Base-by-base conservation (phyloP, 2,113 vertebrate genomes). In the Anarrhichthys ocellatus region DNA sequence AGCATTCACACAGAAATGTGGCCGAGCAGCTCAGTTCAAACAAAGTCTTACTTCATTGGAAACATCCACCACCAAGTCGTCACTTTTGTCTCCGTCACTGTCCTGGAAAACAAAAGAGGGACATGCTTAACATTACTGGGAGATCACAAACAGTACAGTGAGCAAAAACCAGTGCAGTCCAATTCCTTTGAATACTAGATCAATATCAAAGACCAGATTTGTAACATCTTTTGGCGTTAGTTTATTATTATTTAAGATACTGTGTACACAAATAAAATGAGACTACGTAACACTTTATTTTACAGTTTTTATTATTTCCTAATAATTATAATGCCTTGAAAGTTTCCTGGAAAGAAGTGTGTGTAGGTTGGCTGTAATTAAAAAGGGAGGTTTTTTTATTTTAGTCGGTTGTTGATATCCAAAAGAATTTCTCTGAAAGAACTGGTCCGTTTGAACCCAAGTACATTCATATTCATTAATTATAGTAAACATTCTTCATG, bases 31-130 rank as follows among this genome's bases (percentile, higher is more conserved):
- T 80, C 36, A 2, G 76, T 66, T 76, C 65, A 83, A 81, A 69
- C 15, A 38, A 38, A 64, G 68, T 65, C 93, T 92, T 90, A 99
- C 98, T 96, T 99, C 98, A 0, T 99, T 99, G 84, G 98, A 99
- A 66, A 99, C 98, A 0, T 99, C 98, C 13, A 99, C 98, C 82
- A 99, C 98, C 80, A 99, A 87, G 88, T 99, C 98, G 0, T 99
- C 98, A 14, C 98, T 99, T 89, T 99, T 99, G 94, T 99, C 98
- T 9, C 98, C 98, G 0, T 99, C 98, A 15, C 98, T 99, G 94
- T 99, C 98, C 98, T 99, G 92, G 54, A 58, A 29, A 59, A 91
- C 91, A 17, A 83, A 90, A 78, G 64, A 6, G 77, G 2, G 75
- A 76, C 27, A 62, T 6, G 40, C 10, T 78, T 24, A 0, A 68